These are phyloP conservation scores for Taenioides sp. DNA, from an alignment of 2,797 vertebrate genomes.

Conservation along the genomic window DNA sequence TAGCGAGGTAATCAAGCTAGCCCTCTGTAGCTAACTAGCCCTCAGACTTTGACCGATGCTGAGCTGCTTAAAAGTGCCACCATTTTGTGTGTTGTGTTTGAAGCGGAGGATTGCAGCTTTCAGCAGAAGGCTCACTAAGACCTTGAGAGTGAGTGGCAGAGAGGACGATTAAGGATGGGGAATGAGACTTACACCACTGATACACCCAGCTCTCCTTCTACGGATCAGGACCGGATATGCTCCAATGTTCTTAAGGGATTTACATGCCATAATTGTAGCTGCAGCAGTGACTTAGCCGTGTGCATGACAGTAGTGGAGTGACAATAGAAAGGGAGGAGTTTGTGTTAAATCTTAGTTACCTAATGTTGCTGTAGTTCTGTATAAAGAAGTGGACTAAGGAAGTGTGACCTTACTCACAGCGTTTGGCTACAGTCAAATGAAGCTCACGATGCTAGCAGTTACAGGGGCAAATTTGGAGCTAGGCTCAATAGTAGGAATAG, in stretches of 20 bases:
- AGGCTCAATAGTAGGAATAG: no score
- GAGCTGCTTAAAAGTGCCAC: slow-evolving; percentile 56
- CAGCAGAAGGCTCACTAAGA: slow-evolving; percentile 64
- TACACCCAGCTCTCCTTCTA: slow-evolving; percentile 58
- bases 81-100: slow-evolving; percentile 51
- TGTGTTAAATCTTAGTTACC: slow-evolving; percentile 7
- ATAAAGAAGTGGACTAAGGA: no score
- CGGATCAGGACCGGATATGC: slow-evolving; percentile 62
- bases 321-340: slow-evolving; percentile 22
- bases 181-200: slow-evolving; percentile 65
- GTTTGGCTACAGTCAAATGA: no score
- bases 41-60: slow-evolving; percentile 32
- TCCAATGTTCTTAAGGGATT: slow-evolving; percentile 74
- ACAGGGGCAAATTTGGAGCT: no score
- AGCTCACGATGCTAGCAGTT: no score
- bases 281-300: slow-evolving; percentile 46
- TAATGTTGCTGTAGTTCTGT: no score
- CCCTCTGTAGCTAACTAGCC: slow-evolving; percentile 37
- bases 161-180: slow-evolving; percentile 69
- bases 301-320: slow-evolving; percentile 38
- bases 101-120: slow-evolving; percentile 56
- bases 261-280: slow-evolving; percentile 70
- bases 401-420: no score
- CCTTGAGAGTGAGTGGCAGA: slow-evolving; percentile 72
- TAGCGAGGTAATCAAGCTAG: slow-evolving; percentile 51